phyloP scores from a whole-genome alignment of 2,888 invertebrate species.

The Hoplodrina blanda region DNA sequence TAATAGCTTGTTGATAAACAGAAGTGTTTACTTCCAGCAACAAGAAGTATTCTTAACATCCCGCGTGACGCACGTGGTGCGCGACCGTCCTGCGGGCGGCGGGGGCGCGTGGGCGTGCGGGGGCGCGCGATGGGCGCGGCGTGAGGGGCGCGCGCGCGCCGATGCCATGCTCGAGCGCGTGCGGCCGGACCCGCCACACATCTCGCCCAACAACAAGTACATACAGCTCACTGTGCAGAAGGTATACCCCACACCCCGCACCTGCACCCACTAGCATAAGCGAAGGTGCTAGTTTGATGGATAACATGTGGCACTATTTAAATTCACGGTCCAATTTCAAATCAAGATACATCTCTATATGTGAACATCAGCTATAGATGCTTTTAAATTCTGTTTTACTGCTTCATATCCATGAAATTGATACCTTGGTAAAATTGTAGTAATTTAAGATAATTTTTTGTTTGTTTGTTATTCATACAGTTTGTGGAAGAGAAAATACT shows the following conservation, averaged over 20 bases:
- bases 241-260: constrained; percentile 69
- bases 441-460: not conserved
- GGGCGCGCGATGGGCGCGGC: constrained; percentile 66
- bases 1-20: constrained; percentile 23
- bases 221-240: constrained; percentile 84
- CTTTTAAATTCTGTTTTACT: constrained; percentile 38
- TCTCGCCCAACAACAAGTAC: constrained; percentile 69
- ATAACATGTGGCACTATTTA: constrained; percentile 39
- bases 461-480: constrained; percentile 40
- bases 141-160: constrained; percentile 90
- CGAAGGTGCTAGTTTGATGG: constrained; percentile 52
- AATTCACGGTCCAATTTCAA: not conserved
- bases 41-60: constrained; percentile 91
- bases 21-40: constrained; percentile 80
- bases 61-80: constrained; percentile 91
- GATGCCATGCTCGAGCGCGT: constrained; percentile 96
- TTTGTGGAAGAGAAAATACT: constrained; percentile 12
- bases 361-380: constrained; percentile 34
- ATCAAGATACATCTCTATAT: constrained; percentile 7
- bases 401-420: constrained; percentile 52
- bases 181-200: constrained; percentile 85
- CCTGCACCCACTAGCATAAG: constrained; percentile 5
- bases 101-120: constrained; percentile 28
- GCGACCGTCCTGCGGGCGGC: constrained; percentile 73
- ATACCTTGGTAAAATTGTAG: constrained; percentile 24